phyloP scores from a whole-genome alignment of 2,113 vertebrate species.

The Sylvietta virens region DNA sequence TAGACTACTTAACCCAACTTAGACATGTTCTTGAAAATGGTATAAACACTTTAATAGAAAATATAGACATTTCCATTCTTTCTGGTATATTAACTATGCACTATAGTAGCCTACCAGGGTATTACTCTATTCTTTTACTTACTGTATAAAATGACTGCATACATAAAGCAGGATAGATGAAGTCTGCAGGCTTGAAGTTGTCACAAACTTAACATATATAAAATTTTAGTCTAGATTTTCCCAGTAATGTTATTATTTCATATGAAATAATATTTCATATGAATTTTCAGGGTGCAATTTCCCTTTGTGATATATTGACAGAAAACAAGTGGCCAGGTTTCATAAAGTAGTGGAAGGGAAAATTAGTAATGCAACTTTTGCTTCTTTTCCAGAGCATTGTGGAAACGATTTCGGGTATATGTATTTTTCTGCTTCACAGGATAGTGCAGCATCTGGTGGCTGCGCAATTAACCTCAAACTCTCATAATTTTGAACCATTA shows the following conservation, averaged over 20 bases:
- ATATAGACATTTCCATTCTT: neutral
- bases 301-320: neutral
- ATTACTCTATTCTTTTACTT: neutral
- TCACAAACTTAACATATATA: neutral
- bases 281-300: neutral
- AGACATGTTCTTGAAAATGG: neutral
- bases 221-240: neutral
- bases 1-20: neutral
- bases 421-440: neutral
- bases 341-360: neutral
- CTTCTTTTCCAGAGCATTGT: neutral
- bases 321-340: neutral
- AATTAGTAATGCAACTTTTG: neutral
- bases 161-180: neutral
- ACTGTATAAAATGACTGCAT: neutral
- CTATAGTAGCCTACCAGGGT: neutral
- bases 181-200: neutral
- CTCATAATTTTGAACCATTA: neutral
- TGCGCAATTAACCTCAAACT: neutral
- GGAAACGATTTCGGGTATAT: neutral
- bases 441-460: neutral
- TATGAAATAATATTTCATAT: neutral
- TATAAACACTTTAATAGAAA: neutral
- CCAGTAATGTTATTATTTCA: neutral
- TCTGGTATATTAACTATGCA: neutral